Percentiles rank a stretch among this genome's conserved stretches.
Evolutionary conservation across 2,797 vertebrate species (phyloP).

Genomic region (Danio tinwini): DNA sequence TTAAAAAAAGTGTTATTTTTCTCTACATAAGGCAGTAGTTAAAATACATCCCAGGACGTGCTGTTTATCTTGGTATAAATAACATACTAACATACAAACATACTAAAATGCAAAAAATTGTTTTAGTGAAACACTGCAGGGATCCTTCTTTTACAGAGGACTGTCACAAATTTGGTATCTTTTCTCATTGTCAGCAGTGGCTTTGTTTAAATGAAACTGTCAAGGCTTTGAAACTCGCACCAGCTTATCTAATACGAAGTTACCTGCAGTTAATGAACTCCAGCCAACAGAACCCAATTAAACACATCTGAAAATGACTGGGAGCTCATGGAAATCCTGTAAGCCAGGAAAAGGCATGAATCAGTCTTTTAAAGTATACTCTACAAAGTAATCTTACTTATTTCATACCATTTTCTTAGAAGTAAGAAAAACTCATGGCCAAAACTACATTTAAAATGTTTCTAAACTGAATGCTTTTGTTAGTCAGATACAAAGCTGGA

Average conservation of each 20-base stretch:
- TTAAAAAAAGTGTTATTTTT: no score
- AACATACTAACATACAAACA: no score
- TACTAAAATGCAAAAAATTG: not conserved
- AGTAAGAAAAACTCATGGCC: not conserved
- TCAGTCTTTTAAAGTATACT: constrained; percentile 2
- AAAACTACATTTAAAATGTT: not conserved
- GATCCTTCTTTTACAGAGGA: constrained; percentile 2
- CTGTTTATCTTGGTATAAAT: no score
- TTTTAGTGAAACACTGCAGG: not conserved
- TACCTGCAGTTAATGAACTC: constrained; percentile 37
- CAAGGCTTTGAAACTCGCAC: constrained; percentile 44
- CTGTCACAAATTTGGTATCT: not conserved
- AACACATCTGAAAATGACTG: constrained; percentile 13
- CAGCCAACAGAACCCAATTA: constrained; percentile 36
- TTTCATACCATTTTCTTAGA: not conserved
- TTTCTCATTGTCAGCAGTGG: constrained; percentile 9
- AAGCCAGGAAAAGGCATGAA: constrained; percentile 26
- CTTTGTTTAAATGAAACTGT: constrained; percentile 41
- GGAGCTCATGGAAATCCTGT: not conserved
- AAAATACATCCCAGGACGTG: no score
- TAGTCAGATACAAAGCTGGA: not conserved
- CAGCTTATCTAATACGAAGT: constrained; percentile 32
- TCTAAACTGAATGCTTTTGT: constrained; percentile 8
- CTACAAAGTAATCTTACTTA: constrained; percentile 1
- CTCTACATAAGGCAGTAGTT: no score